phyloP scores from a whole-genome alignment of 35 echinoderm and acorn worm species.

The Stichopus chloronotus region DNA sequence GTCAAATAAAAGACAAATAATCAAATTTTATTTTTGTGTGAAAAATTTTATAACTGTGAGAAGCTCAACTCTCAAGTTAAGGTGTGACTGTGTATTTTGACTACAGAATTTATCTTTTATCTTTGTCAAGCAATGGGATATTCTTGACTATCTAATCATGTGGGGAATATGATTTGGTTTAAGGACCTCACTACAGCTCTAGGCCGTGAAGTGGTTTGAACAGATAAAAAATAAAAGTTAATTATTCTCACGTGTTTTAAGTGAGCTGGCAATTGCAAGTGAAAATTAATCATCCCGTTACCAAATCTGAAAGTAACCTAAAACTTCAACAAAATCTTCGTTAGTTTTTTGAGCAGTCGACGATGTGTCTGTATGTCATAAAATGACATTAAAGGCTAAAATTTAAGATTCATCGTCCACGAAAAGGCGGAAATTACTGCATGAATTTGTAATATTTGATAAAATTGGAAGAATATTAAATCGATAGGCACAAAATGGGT shows the following conservation, averaged over 20 bases:
- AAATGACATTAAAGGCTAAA: constrained; percentile 7
- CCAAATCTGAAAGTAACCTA: constrained; percentile 3
- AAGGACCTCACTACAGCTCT: too few relatives aligned
- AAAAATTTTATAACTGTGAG: too few relatives aligned
- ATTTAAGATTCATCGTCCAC: background rate
- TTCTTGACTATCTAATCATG: too few relatives aligned
- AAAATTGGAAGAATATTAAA: constrained; percentile 7
- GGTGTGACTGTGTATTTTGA: too few relatives aligned
- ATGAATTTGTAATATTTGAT: background rate
- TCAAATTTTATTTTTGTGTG: too few relatives aligned
- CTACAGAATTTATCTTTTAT: too few relatives aligned
- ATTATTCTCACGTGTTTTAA: constrained; percentile 4
- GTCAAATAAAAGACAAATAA: too few relatives aligned
- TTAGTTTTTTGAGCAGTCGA: background rate
- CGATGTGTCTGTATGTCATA: background rate
- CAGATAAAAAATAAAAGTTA: background rate
- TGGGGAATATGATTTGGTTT: too few relatives aligned
- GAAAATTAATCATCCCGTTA: background rate
- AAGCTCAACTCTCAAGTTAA: too few relatives aligned
- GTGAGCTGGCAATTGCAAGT: background rate
- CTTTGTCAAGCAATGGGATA: too few relatives aligned
- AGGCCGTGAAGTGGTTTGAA: background rate
- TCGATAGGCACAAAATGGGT: background rate
- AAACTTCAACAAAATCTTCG: background rate
- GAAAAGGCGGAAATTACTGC: background rate